Base-by-base conservation (phyloP, 1,140 invertebrate species). In the Epicauta chinensis region DNA sequence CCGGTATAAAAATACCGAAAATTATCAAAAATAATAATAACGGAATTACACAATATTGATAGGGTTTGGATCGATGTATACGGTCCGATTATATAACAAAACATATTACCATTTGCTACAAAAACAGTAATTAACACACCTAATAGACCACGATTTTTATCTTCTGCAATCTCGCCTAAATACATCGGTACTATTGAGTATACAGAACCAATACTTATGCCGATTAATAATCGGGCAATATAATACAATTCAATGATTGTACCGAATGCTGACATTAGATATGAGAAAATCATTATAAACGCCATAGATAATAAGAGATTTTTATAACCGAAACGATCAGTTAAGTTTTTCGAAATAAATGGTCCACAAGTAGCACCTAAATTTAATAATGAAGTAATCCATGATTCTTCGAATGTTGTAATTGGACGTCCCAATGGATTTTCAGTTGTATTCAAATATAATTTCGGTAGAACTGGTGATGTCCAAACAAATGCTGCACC, bases 321-420 rank as follows among this genome's bases (percentile, higher is more conserved):
- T 47, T 74, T 76, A 51, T 74, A 9, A 31, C 64, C 91, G 13
- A 62, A 46, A 46, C 47, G 77, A 57, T 90, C 84, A 75, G 89
- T 79, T 7, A 79, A 62, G 3, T 79, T 72, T 32, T 80, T 81
- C 1, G 75, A 77, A 5, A 75, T 64, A 55, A 81, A 77, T 0
- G 55, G 58, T n/a, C 54, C 51, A 17, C 85, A 59, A n/a, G 89
- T 74, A 17, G 88, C 87, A 9, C 90, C 90, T 10, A 93, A 60
- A 1, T 87, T 80, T 47, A 92, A 72, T 9, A 93, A 68, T 0
- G 87, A 87, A 0, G 84, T 85, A 50, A 93, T 85, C 87, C 88
- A 93, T 0, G 89, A 84, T 34, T 72, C 70, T 59, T 87, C 71
- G 1, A 78, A 74, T 0, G 55, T 12, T 0, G 71, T 73, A 2